These are phyloP conservation scores for Apeira syringaria DNA, from an alignment of 2,888 invertebrate genomes.

Conservation along the genomic window DNA sequence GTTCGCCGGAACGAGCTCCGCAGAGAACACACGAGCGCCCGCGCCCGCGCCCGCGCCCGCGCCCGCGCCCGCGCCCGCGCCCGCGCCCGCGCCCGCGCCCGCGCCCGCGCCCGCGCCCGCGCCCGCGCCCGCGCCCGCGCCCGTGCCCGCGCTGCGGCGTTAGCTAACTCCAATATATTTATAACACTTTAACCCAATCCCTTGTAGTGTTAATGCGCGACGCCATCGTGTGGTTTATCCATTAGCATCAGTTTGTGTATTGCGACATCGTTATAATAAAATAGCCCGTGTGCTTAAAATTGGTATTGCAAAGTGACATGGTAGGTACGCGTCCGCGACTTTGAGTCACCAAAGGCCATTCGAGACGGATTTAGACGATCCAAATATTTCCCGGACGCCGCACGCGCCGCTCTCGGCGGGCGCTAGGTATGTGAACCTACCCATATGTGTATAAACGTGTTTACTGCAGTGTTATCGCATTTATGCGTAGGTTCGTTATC, in stretches of 20 bases:
- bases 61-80: slow-evolving; percentile 8
- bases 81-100: slow-evolving; percentile 6
- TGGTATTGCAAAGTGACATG: slow-evolving; percentile 41
- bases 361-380: slow-evolving; percentile 71
- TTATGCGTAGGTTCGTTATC: slow-evolving; percentile 32
- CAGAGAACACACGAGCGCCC: slow-evolving; percentile 5
- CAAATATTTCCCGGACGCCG: slow-evolving; percentile 76
- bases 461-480: slow-evolving; percentile 25
- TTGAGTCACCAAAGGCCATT: slow-evolving; percentile 74
- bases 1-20: slow-evolving; percentile 5
- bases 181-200: slow-evolving; percentile 13
- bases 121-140: slow-evolving; percentile 8
- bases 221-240: slow-evolving; percentile 15
- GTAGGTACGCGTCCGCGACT: slow-evolving; percentile 48
- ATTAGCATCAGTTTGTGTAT: slow-evolving; percentile 16
- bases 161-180: slow-evolving; percentile 15
- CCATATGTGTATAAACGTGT: too few species aligned
- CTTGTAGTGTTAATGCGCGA: slow-evolving; percentile 6
- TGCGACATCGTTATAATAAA: slow-evolving; percentile 26
- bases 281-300: slow-evolving; percentile 11
- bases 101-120: slow-evolving; percentile 2
- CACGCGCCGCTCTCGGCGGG: slow-evolving; percentile 52
- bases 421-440: too few species aligned
- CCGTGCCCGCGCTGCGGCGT: too few species aligned
- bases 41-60: slow-evolving; percentile 11